Evolutionary conservation across 2,888 invertebrate genomes (phyloP).

Genomic region (Tupiocoris notatus): DNA sequence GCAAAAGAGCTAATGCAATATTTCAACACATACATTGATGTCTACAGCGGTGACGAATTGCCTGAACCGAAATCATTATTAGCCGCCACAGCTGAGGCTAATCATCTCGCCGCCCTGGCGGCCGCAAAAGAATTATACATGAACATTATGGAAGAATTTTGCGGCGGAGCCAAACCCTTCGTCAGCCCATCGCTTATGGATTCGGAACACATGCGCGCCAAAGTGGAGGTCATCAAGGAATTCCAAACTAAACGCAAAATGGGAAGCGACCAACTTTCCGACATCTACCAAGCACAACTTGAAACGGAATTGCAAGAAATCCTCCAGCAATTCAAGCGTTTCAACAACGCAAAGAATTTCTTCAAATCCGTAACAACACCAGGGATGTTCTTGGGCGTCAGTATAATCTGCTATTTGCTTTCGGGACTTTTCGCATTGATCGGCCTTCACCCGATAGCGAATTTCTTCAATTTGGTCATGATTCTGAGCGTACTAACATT

Average conservation of each 20-base stretch:
- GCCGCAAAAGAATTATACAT: constrained; percentile 91
- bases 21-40: constrained; percentile 95
- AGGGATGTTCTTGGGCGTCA: constrained; percentile 84
- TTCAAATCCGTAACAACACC: constrained; percentile 97
- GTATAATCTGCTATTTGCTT: constrained; percentile 81
- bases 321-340: constrained; percentile 78
- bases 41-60: constrained; percentile 94
- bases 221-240: constrained; percentile 69
- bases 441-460: constrained; percentile 78
- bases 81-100: constrained; percentile 98
- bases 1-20: constrained; percentile 92
- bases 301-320: constrained; percentile 81
- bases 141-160: constrained; percentile 89
- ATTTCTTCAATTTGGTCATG: constrained; percentile 80
- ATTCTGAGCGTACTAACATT: constrained; percentile 80
- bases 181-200: constrained; percentile 81
- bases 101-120: constrained; percentile 94
- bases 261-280: constrained; percentile 96
- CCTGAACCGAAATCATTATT: constrained; percentile 99
- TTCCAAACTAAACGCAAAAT: constrained; percentile 92
- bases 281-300: constrained; percentile 79
- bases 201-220: constrained; percentile 75
- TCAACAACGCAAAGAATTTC: constrained; percentile 98
- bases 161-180: constrained; percentile 93
- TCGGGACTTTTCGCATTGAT: constrained; percentile 83